Evolutionary conservation across 2,797 vertebrate species (phyloP), one percentile per base, ranked within the genome.

Genomic region (Brachyrhaphis roseni): DNA sequence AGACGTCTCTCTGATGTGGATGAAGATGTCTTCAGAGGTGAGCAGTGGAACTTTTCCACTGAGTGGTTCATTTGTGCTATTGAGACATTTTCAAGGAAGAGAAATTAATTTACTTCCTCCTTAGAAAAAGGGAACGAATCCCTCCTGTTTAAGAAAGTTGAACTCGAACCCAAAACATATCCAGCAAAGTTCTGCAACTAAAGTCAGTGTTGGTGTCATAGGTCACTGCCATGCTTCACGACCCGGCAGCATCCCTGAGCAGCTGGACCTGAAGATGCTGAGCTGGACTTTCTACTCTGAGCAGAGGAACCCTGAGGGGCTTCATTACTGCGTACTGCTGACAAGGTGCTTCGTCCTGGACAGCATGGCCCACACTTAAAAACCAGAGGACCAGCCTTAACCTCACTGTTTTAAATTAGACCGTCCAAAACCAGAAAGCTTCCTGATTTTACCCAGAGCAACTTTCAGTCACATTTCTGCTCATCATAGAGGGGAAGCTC

Each of bases 161-260:
- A 53, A 53, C 23, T 2, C 2, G 1, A 53, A 53, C 23, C 51
- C 23, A 53, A 12, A 28, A 28, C n/a, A 28, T n/a, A 10, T 57
- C 10, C 53, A 28, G 31, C 15, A 72, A 75, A 34, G 49, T 34
- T 41, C 0, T 26, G 45, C 26, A 6, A 51, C 73, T 10, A 23
- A n/a, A n/a, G 88, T 84, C 84, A 90, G 76, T 77, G 46, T 77
- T 73, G 68, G 89, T 90, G 89, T 76, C 78, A 93, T 90, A 75
- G 86, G 91, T 91, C 88, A 71, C 88, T 83, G 85, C 83, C 77
- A 80, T 75, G 82, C 89, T 12, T 49, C 75, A 74, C 76, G 77
- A 62, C 64, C 77, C 70, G 10, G 76, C 4, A 36, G n/a, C 62
- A 15, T 64, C 73, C 41, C 62, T 70, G 51, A 73, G 34, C 28